These are phyloP conservation scores for Cremastinae sp. DNA, from an alignment of 2,888 invertebrate genomes.

Conservation along the genomic window DNA sequence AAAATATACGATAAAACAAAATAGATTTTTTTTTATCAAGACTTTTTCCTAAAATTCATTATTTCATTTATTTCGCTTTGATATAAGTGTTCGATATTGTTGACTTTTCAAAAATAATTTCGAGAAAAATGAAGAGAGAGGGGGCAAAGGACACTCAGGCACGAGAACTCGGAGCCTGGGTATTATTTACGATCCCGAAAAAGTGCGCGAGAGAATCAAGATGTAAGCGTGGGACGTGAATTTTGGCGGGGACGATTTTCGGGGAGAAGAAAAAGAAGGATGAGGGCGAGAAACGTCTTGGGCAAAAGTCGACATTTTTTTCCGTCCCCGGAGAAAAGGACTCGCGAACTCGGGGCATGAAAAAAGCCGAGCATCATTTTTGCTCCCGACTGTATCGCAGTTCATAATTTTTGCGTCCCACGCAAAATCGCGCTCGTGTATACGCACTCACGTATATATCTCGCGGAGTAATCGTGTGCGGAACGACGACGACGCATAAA, in stretches of 20 bases:
- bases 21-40: too few relatives aligned
- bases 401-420: slow-evolving; percentile 75
- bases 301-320: slow-evolving; percentile 52
- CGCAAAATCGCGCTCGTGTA: slow-evolving; percentile 57
- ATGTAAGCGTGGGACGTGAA: slow-evolving; percentile 71
- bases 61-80: not conserved
- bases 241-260: slow-evolving; percentile 42
- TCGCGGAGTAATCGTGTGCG: slow-evolving; percentile 72
- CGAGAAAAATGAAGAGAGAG: slow-evolving; percentile 7
- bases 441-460: slow-evolving; percentile 57
- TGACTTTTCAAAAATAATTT: slow-evolving; percentile 19
- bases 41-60: too few relatives aligned
- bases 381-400: slow-evolving; percentile 66
- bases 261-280: slow-evolving; percentile 24
- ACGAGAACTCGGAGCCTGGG: slow-evolving; percentile 58
- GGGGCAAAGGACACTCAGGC: not conserved
- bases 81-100: slow-evolving; percentile 1
- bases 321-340: slow-evolving; percentile 25
- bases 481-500: slow-evolving; percentile 70
- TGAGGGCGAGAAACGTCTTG: slow-evolving; percentile 50
- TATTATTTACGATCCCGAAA: slow-evolving; percentile 72
- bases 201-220: slow-evolving; percentile 72
- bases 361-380: slow-evolving; percentile 57
- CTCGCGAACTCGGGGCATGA: slow-evolving; percentile 24
- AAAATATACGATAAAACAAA: too few relatives aligned